Evolutionary conservation across 2,888 invertebrate species (phyloP).

Genomic region (Hirtodrosophila alboralis): DNA sequence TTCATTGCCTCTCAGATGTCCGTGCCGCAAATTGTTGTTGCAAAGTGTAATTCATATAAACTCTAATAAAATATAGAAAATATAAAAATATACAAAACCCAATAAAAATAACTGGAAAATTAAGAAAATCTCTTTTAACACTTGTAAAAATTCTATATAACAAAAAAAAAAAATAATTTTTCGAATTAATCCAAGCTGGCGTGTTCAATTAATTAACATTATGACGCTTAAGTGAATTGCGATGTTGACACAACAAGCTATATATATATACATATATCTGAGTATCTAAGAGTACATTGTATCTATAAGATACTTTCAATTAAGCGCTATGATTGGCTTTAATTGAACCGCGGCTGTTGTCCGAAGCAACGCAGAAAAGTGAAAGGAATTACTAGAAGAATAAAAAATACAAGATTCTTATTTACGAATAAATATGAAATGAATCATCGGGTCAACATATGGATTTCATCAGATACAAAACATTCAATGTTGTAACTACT

Average conservation of each 20-base stretch:
- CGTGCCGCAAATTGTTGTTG: too few species aligned
- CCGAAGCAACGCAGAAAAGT: constrained; percentile 42
- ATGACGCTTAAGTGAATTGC: constrained; percentile 32
- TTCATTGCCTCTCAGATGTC: too few species aligned
- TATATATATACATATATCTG: not conserved
- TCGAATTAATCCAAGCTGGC: too few species aligned
- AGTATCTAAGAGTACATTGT: constrained; percentile 9
- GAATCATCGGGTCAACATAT: constrained; percentile 11
- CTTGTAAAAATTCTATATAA: too few species aligned
- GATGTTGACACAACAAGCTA: constrained; percentile 5
- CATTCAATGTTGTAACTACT: not conserved
- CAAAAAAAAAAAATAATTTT: too few species aligned
- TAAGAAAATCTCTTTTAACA: too few species aligned
- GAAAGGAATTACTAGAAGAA: constrained; percentile 41
- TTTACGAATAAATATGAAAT: constrained; percentile 1
- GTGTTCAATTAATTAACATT: too few species aligned
- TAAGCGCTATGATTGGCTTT: constrained; percentile 58
- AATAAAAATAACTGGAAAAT: too few species aligned
- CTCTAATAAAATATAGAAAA: too few species aligned
- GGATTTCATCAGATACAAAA: not conserved
- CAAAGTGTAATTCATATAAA: too few species aligned
- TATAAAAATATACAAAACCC: too few species aligned
- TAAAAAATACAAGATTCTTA: constrained; percentile 7
- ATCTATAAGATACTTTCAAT: constrained; percentile 55
- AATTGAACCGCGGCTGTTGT: constrained; percentile 45